Evolutionary conservation across 2,888 invertebrate species (phyloP).

Genomic region (Elmis aenea): DNA sequence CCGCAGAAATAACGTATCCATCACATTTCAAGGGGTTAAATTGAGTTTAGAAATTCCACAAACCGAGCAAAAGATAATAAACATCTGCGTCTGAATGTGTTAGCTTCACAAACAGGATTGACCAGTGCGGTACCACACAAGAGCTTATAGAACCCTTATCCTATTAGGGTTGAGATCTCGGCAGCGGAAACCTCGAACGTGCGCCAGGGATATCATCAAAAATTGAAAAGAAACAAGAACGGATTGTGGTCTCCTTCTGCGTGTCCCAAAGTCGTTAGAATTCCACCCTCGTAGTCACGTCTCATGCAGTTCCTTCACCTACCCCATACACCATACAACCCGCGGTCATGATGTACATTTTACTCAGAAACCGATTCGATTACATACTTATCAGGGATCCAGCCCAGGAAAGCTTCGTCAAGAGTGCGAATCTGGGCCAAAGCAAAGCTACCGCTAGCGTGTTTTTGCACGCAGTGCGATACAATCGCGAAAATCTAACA

Average conservation of each 20-base stretch:
- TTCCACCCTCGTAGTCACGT: slow-evolving; percentile 19
- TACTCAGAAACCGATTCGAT: slow-evolving; percentile 20
- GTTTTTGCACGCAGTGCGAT: slow-evolving; percentile 7
- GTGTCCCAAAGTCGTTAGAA: slow-evolving; percentile 19
- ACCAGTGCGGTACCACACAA: slow-evolving; percentile 13
- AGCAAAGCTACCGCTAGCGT: too few relatives aligned
- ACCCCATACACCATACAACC: slow-evolving; percentile 15
- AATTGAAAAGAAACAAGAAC: slow-evolving; percentile 28
- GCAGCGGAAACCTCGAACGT: slow-evolving; percentile 17
- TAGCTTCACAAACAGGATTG: slow-evolving; percentile 18
- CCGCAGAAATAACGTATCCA: slow-evolving; percentile 4
- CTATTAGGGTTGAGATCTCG: slow-evolving; percentile 21
- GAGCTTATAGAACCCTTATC: slow-evolving; percentile 23
- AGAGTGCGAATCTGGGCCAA: slow-evolving; percentile 11
- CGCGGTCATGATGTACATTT: slow-evolving; percentile 21
- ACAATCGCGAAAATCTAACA: slow-evolving; percentile 6
- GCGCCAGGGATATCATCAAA: slow-evolving; percentile 23
- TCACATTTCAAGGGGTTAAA: slow-evolving; percentile 5
- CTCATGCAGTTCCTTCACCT: slow-evolving; percentile 20
- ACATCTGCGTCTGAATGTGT: slow-evolving; percentile 15
- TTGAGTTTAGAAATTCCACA: slow-evolving; percentile 10
- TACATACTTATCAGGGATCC: slow-evolving; percentile 18
- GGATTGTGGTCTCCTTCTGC: slow-evolving; percentile 19
- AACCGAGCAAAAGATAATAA: slow-evolving; percentile 11
- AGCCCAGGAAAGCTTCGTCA: slow-evolving; percentile 12